These are phyloP conservation scores for Lineus longissimus DNA, from an alignment of 1,140 invertebrate species.

Conservation along the genomic window DNA sequence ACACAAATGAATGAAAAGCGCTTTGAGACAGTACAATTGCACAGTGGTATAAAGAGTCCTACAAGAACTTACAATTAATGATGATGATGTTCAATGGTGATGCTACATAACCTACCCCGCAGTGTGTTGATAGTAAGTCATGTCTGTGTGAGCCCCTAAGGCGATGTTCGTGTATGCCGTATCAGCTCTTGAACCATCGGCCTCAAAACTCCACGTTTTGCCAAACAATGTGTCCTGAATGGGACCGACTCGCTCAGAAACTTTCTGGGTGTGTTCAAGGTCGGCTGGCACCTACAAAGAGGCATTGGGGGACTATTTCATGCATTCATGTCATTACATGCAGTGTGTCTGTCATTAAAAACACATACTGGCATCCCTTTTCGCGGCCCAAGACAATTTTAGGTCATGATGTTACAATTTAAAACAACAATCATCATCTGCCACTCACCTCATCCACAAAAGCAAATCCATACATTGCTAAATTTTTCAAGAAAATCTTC, in stretches of 20 bases:
- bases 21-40: too few species aligned
- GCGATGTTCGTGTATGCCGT: slow-evolving; percentile 62
- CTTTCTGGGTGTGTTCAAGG: slow-evolving; percentile 56
- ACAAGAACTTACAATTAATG: too few species aligned
- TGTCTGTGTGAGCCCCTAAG: slow-evolving; percentile 63
- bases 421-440: too few species aligned
- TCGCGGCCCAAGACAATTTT: background rate
- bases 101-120: slow-evolving; percentile 53
- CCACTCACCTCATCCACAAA: slow-evolving; percentile 27
- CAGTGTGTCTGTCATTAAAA: background rate
- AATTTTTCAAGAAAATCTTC: slow-evolving; percentile 23
- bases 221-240: slow-evolving; percentile 63
- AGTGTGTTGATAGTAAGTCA: slow-evolving; percentile 68
- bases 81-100: too few species aligned
- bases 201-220: slow-evolving; percentile 58
- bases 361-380: background rate
- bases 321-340: background rate
- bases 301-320: background rate
- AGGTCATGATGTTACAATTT: background rate
- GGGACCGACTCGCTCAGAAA: slow-evolving; percentile 57
- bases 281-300: slow-evolving; percentile 22
- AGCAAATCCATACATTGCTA: slow-evolving; percentile 33
- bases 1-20: too few species aligned
- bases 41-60: too few species aligned
- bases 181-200: slow-evolving; percentile 60